Evolutionary conservation across 1,140 invertebrate species (phyloP).

Genomic region (Ceratitis capitata): DNA sequence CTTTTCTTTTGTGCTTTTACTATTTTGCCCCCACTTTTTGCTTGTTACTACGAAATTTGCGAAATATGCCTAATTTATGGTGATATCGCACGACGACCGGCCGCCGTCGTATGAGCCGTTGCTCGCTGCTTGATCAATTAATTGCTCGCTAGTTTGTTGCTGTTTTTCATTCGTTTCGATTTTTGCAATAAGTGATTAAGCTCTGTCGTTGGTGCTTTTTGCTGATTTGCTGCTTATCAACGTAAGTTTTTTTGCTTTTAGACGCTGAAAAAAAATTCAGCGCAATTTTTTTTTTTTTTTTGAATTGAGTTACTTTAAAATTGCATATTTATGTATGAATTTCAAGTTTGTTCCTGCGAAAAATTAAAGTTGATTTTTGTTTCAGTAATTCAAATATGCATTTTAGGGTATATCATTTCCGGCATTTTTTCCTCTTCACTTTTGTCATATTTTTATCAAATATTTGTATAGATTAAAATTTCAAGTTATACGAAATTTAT

Average conservation of each 20-base stretch:
- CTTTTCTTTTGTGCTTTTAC: neutral
- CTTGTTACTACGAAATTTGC: conserved; percentile 27
- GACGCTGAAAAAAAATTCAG: neutral
- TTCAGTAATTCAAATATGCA: neutral
- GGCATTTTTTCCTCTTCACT: neutral
- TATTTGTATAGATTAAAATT: neutral
- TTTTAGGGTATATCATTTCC: neutral
- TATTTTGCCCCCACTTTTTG: neutral
- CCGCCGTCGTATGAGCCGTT: too few species aligned
- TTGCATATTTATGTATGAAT: neutral
- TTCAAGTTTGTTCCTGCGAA: neutral
- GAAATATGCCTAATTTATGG: conserved; percentile 27
- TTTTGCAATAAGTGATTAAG: neutral
- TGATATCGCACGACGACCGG: neutral
- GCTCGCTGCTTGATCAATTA: neutral
- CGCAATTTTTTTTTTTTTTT: neutral
- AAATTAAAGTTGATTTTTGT: neutral
- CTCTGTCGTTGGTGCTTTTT: neutral
- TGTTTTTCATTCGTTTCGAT: neutral
- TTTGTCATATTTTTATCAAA: neutral
- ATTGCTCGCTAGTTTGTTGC: neutral
- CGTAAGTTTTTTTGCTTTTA: neutral
- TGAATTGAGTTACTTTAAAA: too few species aligned
- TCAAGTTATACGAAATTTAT: neutral
- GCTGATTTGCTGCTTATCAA: neutral